Evolutionary conservation across 2,888 invertebrate species (phyloP).

Genomic region (Tetheella fluctuosa): DNA sequence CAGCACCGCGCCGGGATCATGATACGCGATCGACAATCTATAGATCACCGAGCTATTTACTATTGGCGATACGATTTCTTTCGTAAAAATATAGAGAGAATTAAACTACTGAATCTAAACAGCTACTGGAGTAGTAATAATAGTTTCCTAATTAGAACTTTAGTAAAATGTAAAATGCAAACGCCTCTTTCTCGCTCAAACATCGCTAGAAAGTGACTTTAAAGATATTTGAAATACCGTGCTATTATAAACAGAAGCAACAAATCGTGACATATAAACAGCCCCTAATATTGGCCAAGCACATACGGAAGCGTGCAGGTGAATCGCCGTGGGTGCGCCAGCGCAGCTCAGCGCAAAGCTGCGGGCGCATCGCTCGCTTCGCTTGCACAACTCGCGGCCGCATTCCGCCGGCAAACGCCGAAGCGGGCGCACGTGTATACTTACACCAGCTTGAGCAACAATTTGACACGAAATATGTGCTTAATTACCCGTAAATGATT

Average conservation of each 20-base stretch:
- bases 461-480: not conserved
- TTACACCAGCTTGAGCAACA: constrained; percentile 10
- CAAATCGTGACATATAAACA: constrained; percentile 27
- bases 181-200: not conserved
- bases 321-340: constrained; percentile 59
- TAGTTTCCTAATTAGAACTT: not conserved
- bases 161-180: not conserved
- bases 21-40: constrained; percentile 23
- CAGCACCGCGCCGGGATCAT: constrained; percentile 39
- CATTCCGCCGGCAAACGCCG: constrained; percentile 58
- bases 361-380: constrained; percentile 47
- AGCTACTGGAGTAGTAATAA: not conserved
- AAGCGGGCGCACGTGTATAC: constrained; percentile 41
- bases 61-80: not conserved
- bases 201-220: not conserved
- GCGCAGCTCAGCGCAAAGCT: constrained; percentile 32
- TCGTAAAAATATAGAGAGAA: too few relatives aligned
- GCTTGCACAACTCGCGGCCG: constrained; percentile 67
- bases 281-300: constrained; percentile 39
- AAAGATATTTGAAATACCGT: not conserved
- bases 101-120: not conserved
- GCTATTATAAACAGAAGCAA: not conserved
- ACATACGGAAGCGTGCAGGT: constrained; percentile 66
- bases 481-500: not conserved
- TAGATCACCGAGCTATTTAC: constrained; percentile 1